Evolutionary conservation across 92 coral and sea anemone genomes (phyloP).

Genomic region (Umimayanthus chanpuru): DNA sequence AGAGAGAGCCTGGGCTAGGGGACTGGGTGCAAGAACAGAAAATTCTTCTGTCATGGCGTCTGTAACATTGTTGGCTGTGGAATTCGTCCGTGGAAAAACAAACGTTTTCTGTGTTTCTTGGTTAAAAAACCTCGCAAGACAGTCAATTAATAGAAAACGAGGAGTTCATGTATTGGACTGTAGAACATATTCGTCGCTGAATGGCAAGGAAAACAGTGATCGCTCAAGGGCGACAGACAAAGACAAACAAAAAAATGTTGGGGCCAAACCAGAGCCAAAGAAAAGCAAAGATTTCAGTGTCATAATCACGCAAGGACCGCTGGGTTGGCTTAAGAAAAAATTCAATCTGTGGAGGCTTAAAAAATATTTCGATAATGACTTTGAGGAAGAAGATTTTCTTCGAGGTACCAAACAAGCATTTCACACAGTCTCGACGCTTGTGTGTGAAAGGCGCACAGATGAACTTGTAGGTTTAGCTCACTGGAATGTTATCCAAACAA

Average conservation of each 20-base stretch:
- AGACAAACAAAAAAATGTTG: background rate
- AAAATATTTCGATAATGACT: conserved; percentile 79
- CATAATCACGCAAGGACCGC: conserved; percentile 68
- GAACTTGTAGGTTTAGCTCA: conserved; percentile 67
- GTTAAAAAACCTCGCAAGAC: background rate
- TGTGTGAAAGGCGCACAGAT: conserved; percentile 58
- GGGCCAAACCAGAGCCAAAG: background rate
- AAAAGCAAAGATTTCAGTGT: conserved; percentile 22
- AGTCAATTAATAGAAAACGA: background rate
- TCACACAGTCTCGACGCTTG: conserved; percentile 68
- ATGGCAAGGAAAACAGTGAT: background rate
- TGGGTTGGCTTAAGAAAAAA: conserved; percentile 77
- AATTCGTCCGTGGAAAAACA: background rate
- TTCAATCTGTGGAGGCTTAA: conserved; percentile 73
- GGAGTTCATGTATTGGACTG: background rate
- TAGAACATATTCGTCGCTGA: conserved; percentile 29
- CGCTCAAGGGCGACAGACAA: background rate
- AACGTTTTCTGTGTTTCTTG: background rate
- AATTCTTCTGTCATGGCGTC: background rate
- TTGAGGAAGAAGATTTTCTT: conserved; percentile 84
- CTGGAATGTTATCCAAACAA: conserved; percentile 45
- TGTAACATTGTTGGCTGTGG: background rate
- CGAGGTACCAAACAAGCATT: conserved; percentile 93
- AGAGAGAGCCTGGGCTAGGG: background rate
- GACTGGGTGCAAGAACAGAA: background rate